Evolutionary conservation across 2,797 vertebrate genomes (phyloP), one percentile per base, ranked within the genome.

Genomic region (Enteromius viviparus): DNA sequence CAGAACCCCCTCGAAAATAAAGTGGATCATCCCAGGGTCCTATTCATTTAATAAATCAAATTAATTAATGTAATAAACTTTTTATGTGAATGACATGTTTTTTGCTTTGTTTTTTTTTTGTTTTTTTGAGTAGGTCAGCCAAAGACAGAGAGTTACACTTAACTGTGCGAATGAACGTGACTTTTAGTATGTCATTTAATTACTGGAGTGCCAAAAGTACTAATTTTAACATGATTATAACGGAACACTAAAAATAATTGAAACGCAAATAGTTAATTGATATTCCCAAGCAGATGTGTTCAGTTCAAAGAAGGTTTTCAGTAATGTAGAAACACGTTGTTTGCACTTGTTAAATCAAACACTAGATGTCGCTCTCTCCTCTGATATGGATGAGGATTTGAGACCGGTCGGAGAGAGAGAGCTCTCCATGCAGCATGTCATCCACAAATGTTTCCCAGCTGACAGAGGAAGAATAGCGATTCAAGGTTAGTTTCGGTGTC

Each of bases 291-390:
- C 47, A 72, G 26, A 6, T 12, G 15, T 19, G 15, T 51, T 51
- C 0, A 17, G 26, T 17, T 6, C 3, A 26, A 62, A 7, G 1
- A 21, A 37, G 7, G 17, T 66, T 45, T 45, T 5, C 66, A 29
- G 60, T 60, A 10, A 23, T 14, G 45, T 49, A 11, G 9, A 51
- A 76, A 76, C n/a, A 37, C 37, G 17, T 19, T 19, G 17, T 17
- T 42, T 81, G 19, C 45, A 74, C 21, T 45, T 10, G 9, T 68
- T 8, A 11, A 45, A 32, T 23, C 1, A 37, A 76, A 55, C 87
- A 78, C 71, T 76, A 88, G 87, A 84, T 83, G 84, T 70, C 86
- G 23, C 34, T 78, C 17, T 84, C 17, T 49, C 51, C 60, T 29
- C 34, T 74, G 34, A 70, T 40, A 82, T 55, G 17, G 12, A 55